Evolutionary conservation across 2,113 vertebrate species (phyloP).

Genomic region (Hippocampus barbouri): DNA sequence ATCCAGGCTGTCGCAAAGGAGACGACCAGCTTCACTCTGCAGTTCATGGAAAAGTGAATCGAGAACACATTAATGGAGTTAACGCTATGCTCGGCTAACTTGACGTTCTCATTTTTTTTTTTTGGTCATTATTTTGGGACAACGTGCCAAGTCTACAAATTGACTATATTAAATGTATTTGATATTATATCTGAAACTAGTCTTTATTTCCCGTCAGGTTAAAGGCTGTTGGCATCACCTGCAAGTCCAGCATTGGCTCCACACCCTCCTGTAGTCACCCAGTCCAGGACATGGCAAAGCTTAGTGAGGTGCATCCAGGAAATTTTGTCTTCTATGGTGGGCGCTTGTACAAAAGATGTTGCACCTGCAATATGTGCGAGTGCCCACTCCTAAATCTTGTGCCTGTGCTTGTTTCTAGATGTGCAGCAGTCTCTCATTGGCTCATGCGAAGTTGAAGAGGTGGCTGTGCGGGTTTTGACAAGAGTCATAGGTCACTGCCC

Average conservation of each 20-base stretch:
- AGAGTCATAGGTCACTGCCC: slow-evolving; percentile 79
- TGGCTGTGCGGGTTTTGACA: slow-evolving; percentile 79
- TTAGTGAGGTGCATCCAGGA: slow-evolving; percentile 82
- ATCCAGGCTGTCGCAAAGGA: slow-evolving; percentile 71
- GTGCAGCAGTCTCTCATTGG: slow-evolving; percentile 80
- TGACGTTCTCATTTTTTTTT: neutral
- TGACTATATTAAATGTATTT: no score
- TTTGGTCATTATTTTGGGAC: neutral
- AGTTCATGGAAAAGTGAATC: slow-evolving; percentile 76
- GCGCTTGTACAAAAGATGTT: slow-evolving; percentile 49
- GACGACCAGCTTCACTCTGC: slow-evolving; percentile 66
- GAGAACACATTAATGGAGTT: neutral
- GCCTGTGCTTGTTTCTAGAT: slow-evolving; percentile 52
- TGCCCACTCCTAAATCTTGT: neutral
- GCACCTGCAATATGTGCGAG: neutral
- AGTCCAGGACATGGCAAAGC: slow-evolving; percentile 74
- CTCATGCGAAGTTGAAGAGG: slow-evolving; percentile 75
- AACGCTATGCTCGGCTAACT: neutral
- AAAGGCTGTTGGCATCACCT: slow-evolving; percentile 64
- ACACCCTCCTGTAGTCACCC: slow-evolving; percentile 82
- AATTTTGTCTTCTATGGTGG: slow-evolving; percentile 82
- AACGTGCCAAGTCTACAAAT: neutral
- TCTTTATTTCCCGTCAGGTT: slow-evolving; percentile 60
- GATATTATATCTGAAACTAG: neutral
- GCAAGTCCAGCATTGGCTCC: slow-evolving; percentile 81